Conservation (phyloP, 2,113 vertebrate genomes). For the Pycnonotus jocosus region DNA sequence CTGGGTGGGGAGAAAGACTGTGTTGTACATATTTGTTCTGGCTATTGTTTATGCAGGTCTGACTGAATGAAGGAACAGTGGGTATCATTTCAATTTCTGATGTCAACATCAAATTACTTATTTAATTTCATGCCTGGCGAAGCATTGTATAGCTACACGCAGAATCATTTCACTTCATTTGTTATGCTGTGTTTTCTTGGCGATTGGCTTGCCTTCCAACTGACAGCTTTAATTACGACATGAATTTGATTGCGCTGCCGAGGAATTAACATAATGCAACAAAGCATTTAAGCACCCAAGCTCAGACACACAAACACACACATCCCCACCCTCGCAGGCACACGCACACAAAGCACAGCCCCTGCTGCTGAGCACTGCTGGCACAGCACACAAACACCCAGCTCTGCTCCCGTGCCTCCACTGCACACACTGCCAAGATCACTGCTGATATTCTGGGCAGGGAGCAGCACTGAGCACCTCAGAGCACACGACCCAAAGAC, state of each 20-base stretch:
- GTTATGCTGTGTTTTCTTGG: slow-evolving; percentile 88
- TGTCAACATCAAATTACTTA: slow-evolving; percentile 99
- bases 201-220: slow-evolving; percentile 88
- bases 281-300: slow-evolving; percentile 78
- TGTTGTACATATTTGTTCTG: slow-evolving; percentile 77
- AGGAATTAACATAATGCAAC: slow-evolving; percentile 86
- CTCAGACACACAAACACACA: slow-evolving; percentile 64
- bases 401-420: neutral
- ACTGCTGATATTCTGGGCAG: accelerated
- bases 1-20: slow-evolving; percentile 67
- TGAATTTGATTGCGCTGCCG: slow-evolving; percentile 89
- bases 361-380: slow-evolving; percentile 4
- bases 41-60: slow-evolving; percentile 80
- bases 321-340: neutral
- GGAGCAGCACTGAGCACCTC: neutral
- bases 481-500: neutral
- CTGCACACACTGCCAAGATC: neutral
- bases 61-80: slow-evolving; percentile 84
- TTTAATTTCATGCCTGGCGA: slow-evolving; percentile 98
- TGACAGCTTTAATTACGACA: slow-evolving; percentile 98
- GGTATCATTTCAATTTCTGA: slow-evolving; percentile 98
- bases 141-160: slow-evolving; percentile 93
- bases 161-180: slow-evolving; percentile 92
- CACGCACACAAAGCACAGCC: slow-evolving; percentile 17
- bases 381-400: neutral